These are phyloP conservation scores for Solen grandis DNA, from an alignment of 1,140 invertebrate genomes.

Conservation along the genomic window DNA sequence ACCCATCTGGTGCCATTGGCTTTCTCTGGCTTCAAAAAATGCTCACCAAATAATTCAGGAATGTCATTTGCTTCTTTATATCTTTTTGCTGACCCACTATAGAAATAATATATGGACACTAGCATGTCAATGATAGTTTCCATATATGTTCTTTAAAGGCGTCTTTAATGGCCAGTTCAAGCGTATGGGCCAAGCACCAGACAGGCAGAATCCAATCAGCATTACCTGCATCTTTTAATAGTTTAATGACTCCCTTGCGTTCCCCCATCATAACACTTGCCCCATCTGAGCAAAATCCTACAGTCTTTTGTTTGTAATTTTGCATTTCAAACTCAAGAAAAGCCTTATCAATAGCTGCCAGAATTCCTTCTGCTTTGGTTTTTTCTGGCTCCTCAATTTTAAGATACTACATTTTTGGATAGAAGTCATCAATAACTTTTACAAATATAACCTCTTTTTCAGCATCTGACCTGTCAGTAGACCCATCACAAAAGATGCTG, in stretches of 20 bases:
- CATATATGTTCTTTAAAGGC: constrained; percentile 24
- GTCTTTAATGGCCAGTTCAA: constrained; percentile 32
- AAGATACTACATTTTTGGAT: not conserved
- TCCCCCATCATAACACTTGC: constrained; percentile 33
- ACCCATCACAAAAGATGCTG: constrained; percentile 54
- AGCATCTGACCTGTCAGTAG: constrained; percentile 32
- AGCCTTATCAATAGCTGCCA: too few relatives aligned
- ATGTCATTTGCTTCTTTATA: constrained; percentile 23
- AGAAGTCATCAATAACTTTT: not conserved
- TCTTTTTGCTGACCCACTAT: constrained; percentile 26
- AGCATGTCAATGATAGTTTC: constrained; percentile 16
- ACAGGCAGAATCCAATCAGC: not conserved
- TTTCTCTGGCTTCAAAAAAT: constrained; percentile 23
- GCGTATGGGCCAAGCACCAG: constrained; percentile 21
- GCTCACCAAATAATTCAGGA: constrained; percentile 5
- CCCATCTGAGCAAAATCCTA: constrained; percentile 38
- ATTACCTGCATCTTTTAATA: constrained; percentile 6
- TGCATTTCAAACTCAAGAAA: too few relatives aligned
- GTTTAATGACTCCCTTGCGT: constrained; percentile 2
- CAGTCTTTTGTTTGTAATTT: too few relatives aligned
- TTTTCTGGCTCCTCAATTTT: not conserved
- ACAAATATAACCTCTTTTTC: constrained; percentile 31
- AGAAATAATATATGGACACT: constrained; percentile 17
- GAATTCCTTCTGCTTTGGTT: not conserved
- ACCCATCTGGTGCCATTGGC: constrained; percentile 31